Conservation (phyloP, 1,140 invertebrate species). For the Saccostrea cuccullata region DNA sequence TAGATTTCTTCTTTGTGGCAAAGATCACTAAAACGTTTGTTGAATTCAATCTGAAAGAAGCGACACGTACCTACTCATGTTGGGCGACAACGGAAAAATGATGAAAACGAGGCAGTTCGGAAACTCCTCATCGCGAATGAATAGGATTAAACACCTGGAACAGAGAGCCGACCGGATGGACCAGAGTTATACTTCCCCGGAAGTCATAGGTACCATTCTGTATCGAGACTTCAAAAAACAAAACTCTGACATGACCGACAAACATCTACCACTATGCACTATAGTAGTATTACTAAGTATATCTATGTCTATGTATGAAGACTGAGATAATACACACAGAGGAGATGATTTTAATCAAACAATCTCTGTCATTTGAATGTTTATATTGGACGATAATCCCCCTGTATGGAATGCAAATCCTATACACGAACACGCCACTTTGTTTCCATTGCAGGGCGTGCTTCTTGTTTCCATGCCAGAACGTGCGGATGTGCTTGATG, state of each 20-base stretch:
- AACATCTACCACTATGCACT: background rate
- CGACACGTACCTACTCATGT: background rate
- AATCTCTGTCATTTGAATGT: background rate
- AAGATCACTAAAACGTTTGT: background rate
- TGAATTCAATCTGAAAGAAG: background rate
- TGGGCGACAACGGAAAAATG: background rate
- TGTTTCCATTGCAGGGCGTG: slow-evolving; percentile 34
- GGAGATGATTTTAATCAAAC: background rate
- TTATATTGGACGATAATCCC: background rate
- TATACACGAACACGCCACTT: slow-evolving; percentile 2
- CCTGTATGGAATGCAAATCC: slow-evolving; percentile 28
- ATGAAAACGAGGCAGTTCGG: background rate
- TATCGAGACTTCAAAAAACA: too few species aligned
- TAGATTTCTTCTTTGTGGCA: background rate
- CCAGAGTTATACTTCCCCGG: background rate
- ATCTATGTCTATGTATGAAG: background rate
- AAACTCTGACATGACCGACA: too few species aligned
- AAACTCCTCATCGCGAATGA: background rate
- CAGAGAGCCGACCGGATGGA: background rate
- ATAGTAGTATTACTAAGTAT: too few species aligned
- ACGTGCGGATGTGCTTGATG: slow-evolving; percentile 17
- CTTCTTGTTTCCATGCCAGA: slow-evolving; percentile 20
- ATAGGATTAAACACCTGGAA: background rate
- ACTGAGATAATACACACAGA: background rate
- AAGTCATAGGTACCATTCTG: background rate